phyloP scores from a whole-genome alignment of 2,888 invertebrate genomes.

The Myopa tessellatipennis region DNA sequence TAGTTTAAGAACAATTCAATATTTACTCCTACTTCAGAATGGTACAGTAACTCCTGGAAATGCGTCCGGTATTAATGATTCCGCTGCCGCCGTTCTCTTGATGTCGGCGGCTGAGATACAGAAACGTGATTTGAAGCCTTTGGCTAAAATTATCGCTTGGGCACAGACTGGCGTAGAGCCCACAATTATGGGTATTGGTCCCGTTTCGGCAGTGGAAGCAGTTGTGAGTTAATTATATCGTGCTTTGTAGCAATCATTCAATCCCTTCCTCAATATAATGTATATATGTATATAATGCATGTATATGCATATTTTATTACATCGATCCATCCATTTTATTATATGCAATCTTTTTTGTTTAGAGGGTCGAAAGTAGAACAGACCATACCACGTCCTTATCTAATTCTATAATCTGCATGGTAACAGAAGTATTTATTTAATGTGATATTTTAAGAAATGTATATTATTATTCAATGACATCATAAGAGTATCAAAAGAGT shows the following conservation, averaged over 20 bases:
- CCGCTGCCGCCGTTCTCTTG: slow-evolving; percentile 86
- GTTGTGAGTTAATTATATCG: slow-evolving; percentile 71
- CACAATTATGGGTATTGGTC: slow-evolving; percentile 82
- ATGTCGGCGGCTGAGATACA: slow-evolving; percentile 73
- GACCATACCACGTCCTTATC: too few species aligned
- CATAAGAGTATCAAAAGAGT: too few species aligned
- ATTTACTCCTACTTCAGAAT: slow-evolving; percentile 62
- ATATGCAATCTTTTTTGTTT: too few species aligned
- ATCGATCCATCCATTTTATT: too few species aligned
- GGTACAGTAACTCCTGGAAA: slow-evolving; percentile 84
- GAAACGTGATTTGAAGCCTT: slow-evolving; percentile 72
- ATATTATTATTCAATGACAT: too few species aligned
- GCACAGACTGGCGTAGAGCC: slow-evolving; percentile 85
- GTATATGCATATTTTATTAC: too few species aligned
- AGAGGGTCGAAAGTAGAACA: too few species aligned
- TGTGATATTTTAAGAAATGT: too few species aligned
- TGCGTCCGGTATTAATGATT: slow-evolving; percentile 87
- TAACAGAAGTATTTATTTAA: too few species aligned
- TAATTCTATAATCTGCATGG: too few species aligned
- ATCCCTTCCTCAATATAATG: slow-evolving; percentile 19
- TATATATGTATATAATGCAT: neutral
- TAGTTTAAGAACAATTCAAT: neutral
- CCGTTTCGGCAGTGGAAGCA: slow-evolving; percentile 76
- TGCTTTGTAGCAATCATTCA: slow-evolving; percentile 15
- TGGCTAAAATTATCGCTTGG: slow-evolving; percentile 82